phyloP scores from a whole-genome alignment of 2,888 invertebrate genomes.

The Tromatobia lineatoria region DNA sequence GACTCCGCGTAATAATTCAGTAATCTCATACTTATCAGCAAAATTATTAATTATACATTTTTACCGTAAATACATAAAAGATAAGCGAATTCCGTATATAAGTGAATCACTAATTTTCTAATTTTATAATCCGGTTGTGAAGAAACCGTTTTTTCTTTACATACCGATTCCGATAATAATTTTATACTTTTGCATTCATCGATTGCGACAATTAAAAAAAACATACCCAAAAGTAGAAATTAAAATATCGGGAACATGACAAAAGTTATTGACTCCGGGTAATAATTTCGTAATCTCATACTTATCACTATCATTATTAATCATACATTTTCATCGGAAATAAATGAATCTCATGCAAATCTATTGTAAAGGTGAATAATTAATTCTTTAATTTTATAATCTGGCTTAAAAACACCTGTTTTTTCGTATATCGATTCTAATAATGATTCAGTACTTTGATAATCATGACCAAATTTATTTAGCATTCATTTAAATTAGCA shows the following conservation, averaged over 20 bases:
- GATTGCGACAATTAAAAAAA: not conserved
- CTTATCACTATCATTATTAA: not conserved
- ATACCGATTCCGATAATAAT: not conserved
- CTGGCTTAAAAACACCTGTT: not conserved
- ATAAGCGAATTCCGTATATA: not conserved
- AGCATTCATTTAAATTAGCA: no score
- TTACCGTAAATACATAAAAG: not conserved
- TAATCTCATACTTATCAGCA: not conserved
- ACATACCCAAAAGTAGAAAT: not conserved
- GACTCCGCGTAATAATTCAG: not conserved
- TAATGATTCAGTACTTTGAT: no score
- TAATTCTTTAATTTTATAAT: not conserved
- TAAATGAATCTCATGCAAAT: not conserved
- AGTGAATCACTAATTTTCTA: not conserved
- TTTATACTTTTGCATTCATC: not conserved
- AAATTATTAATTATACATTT: not conserved
- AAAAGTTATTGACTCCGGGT: not conserved
- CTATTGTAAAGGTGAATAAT: not conserved
- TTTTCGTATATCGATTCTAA: not conserved
- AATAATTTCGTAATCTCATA: not conserved
- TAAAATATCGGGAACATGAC: not conserved
- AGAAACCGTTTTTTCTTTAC: not conserved
- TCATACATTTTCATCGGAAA: not conserved
- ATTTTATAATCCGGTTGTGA: not conserved
- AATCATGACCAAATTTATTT: no score